These are phyloP conservation scores for Bhutanitis thaidina DNA, from an alignment of 2,888 invertebrate species.

Conservation along the genomic window DNA sequence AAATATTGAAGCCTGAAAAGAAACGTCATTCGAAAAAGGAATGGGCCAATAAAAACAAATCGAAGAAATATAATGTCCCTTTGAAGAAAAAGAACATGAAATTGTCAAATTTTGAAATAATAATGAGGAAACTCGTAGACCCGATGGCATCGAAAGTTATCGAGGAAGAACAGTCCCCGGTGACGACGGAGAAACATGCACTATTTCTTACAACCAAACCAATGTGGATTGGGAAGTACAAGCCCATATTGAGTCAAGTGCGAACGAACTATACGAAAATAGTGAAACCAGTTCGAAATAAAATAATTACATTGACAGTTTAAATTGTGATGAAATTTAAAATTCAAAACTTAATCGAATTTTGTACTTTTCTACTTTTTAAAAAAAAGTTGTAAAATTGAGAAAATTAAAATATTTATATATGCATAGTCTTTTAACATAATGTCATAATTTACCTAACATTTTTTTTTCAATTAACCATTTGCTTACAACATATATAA, in stretches of 20 bases:
- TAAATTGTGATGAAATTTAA: conserved; percentile 12
- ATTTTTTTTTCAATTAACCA: too few species aligned
- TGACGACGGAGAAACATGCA: conserved; percentile 35
- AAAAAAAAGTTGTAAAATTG: too few species aligned
- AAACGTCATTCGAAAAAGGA: conserved; percentile 29
- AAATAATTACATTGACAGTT: conserved; percentile 44
- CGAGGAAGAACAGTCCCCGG: conserved; percentile 27
- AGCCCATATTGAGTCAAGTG: conserved; percentile 47
- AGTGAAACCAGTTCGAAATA: conserved; percentile 52
- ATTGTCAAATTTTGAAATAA: conserved; percentile 57
- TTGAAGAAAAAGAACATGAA: conserved; percentile 66
- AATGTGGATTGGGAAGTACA: conserved; percentile 48
- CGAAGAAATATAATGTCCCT: conserved; percentile 63
- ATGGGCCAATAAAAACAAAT: conserved; percentile 34
- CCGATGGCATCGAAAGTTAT: conserved; percentile 33
- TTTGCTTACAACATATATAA: too few species aligned
- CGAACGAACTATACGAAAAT: conserved; percentile 52
- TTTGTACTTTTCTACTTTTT: not conserved
- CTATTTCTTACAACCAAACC: conserved; percentile 37
- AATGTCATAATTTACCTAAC: too few species aligned
- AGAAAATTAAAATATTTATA: too few species aligned
- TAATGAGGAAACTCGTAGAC: conserved; percentile 52
- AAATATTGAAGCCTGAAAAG: conserved; percentile 32
- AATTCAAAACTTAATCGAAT: not conserved
- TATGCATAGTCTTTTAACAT: too few species aligned